Conservation (phyloP, 2,888 invertebrate species). For the Ochlodes sylvanus region DNA sequence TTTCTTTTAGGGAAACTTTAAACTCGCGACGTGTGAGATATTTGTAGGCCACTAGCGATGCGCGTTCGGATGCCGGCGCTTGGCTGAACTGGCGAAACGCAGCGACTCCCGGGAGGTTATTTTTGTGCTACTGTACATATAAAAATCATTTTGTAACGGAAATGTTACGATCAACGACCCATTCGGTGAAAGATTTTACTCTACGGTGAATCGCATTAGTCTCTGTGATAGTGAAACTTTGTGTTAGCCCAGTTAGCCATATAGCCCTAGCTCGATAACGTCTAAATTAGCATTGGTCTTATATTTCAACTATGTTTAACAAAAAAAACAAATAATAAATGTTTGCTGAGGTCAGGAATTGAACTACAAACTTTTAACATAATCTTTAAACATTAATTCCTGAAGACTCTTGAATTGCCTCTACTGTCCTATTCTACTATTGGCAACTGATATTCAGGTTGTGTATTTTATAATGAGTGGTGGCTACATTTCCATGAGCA, state of each 20-base stretch:
- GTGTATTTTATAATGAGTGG: no score
- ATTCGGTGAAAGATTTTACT: slow-evolving; percentile 49
- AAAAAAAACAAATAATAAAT: no score
- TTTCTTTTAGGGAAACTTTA: neutral
- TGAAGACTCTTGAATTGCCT: no score
- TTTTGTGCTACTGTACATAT: slow-evolving; percentile 80
- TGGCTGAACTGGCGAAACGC: slow-evolving; percentile 53
- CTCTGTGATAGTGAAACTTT: neutral
- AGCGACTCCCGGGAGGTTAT: slow-evolving; percentile 80
- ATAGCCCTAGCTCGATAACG: no score
- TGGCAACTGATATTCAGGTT: no score
- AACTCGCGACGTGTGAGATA: slow-evolving; percentile 24
- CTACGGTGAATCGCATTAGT: slow-evolving; percentile 3
- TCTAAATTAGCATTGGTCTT: no score
- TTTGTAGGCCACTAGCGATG: slow-evolving; percentile 40
- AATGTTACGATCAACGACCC: slow-evolving; percentile 84
- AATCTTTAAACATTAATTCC: no score
- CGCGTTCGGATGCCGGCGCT: slow-evolving; percentile 50
- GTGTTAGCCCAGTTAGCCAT: neutral
- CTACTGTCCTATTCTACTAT: no score
- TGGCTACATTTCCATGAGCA: no score
- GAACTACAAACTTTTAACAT: no score
- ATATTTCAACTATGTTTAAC: no score
- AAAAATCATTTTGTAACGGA: slow-evolving; percentile 80
- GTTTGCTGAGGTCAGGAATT: no score